These are phyloP conservation scores for Cydia pomonella DNA, from an alignment of 1,140 invertebrate species.

Conservation along the genomic window DNA sequence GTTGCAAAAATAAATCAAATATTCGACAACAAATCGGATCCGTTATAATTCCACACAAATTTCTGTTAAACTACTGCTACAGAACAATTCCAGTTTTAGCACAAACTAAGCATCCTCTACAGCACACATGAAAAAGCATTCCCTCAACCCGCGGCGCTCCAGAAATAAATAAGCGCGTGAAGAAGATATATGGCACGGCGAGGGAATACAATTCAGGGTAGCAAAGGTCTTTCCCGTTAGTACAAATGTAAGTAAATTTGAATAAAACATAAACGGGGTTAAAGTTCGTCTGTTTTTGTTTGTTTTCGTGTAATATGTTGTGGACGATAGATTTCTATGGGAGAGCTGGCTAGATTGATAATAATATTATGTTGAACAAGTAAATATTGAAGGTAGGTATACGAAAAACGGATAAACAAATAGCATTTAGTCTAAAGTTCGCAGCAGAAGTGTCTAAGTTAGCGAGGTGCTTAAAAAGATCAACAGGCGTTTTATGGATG, in stretches of 20 bases:
- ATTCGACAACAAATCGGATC: too few species aligned
- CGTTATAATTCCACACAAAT: too few species aligned
- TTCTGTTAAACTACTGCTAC: too few species aligned
- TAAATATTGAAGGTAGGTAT: neutral
- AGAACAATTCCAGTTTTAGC: neutral
- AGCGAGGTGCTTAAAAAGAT: too few species aligned
- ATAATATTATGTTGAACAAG: neutral
- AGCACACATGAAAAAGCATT: slow-evolving; percentile 10
- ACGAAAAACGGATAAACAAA: too few species aligned
- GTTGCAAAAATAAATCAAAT: too few species aligned
- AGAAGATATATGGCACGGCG: slow-evolving; percentile 77
- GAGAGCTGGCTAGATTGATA: neutral
- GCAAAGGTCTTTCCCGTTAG: slow-evolving; percentile 77
- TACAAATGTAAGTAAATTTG: slow-evolving; percentile 81
- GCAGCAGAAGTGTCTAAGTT: too few species aligned
- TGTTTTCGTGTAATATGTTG: slow-evolving; percentile 42
- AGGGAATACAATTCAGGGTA: slow-evolving; percentile 76
- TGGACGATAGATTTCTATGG: neutral
- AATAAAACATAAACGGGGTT: slow-evolving; percentile 74
- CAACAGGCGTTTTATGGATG: too few species aligned
- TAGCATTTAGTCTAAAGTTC: too few species aligned
- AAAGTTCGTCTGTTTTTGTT: slow-evolving; percentile 42
- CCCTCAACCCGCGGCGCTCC: slow-evolving; percentile 42
- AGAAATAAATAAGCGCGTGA: slow-evolving; percentile 78
- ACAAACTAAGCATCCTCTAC: neutral